These are phyloP conservation scores for Corythaeola cristata DNA, from an alignment of 2,113 vertebrate species.

Conservation along the genomic window DNA sequence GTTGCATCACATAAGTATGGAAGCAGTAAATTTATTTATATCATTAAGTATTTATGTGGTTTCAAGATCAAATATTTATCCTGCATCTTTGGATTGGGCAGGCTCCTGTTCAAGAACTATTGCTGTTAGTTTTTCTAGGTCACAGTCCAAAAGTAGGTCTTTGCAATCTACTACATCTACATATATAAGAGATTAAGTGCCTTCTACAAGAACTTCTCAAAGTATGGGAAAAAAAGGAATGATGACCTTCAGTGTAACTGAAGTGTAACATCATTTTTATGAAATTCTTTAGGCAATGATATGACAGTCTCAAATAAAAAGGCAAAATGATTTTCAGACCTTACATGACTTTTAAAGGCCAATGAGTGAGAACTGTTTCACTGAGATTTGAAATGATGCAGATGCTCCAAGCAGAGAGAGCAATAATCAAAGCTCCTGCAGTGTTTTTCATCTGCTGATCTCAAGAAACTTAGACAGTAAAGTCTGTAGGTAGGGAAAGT, in stretches of 20 bases:
- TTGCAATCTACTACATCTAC: background rate
- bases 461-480: background rate
- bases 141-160: background rate
- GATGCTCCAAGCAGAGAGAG: background rate
- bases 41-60: background rate
- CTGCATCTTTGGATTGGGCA: background rate
- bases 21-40: background rate
- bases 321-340: background rate
- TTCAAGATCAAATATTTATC: conserved; percentile 3
- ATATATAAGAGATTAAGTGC: background rate
- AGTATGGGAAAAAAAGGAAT: background rate
- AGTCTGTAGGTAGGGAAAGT: background rate
- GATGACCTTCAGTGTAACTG: background rate
- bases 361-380: background rate
- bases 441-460: background rate
- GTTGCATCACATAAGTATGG: background rate
- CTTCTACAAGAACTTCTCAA: background rate
- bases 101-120: background rate
- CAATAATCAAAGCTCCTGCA: background rate
- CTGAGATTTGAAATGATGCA: background rate
- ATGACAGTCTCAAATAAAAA: background rate
- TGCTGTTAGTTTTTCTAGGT: background rate
- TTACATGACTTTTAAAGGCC: background rate
- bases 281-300: background rate
- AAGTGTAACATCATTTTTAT: background rate